phyloP scores from a whole-genome alignment of 2,113 vertebrate genomes.

The Dicerorhinus sumatrensis region DNA sequence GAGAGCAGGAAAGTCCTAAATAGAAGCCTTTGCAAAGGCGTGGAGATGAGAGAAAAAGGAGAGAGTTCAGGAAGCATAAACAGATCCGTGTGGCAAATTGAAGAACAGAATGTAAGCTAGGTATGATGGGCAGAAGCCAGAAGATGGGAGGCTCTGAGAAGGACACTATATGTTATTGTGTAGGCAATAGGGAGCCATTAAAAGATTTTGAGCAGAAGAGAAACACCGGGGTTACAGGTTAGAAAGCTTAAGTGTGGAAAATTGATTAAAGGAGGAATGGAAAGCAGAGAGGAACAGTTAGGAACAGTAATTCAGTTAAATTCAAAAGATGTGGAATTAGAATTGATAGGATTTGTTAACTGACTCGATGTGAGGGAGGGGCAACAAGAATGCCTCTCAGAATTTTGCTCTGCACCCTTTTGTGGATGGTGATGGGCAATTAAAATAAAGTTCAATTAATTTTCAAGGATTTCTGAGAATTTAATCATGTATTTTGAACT shows the following conservation, averaged over 20 bases:
- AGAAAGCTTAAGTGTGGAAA: not conserved
- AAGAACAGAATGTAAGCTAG: not conserved
- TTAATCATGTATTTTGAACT: slow-evolving; percentile 3
- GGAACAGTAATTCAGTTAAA: not conserved
- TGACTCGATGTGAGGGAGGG: not conserved
- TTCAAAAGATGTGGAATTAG: not conserved
- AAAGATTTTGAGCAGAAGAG: not conserved
- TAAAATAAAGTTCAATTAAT: slow-evolving; percentile 22
- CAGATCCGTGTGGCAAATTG: not conserved
- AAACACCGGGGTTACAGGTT: not conserved
- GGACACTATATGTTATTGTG: not conserved
- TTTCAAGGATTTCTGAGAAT: slow-evolving; percentile 39
- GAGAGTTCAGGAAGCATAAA: not conserved
- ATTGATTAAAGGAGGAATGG: not conserved
- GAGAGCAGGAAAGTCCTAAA: not conserved
- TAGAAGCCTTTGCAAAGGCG: not conserved
- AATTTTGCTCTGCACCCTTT: not conserved
- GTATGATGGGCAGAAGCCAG: not conserved
- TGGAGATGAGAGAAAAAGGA: not conserved
- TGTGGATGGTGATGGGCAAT: not conserved
- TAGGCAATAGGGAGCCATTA: not conserved
- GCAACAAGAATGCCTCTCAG: not conserved
- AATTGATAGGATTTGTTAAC: not conserved
- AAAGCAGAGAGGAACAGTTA: not conserved
- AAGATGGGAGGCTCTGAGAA: not conserved